Evolutionary conservation across 2,113 vertebrate genomes (phyloP), one percentile per base, ranked within the genome.

Genomic region (Fukomys damarensis): DNA sequence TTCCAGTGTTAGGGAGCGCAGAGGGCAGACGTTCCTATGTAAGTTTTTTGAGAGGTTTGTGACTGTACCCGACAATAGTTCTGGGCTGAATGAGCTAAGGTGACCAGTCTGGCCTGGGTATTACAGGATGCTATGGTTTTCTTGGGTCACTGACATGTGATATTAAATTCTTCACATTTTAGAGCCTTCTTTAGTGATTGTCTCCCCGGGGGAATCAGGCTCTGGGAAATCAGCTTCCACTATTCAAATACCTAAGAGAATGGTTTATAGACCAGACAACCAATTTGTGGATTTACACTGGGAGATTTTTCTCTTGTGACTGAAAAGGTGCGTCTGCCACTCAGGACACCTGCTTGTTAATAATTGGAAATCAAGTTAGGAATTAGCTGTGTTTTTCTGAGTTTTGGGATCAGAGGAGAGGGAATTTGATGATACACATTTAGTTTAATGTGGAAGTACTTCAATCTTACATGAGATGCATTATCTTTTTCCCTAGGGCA

Each of bases 201-300:
- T 82, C 2, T 97, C 24, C 28, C 65, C 66, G 20, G 63, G 56
- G 49, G 13, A 91, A 93, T 72, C 54, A 68, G 26, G 68, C 61
- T 54, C 26, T 85, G 49, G 68, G 91, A 97, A 93, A 85, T 80
- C 56, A 93, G 28, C 74, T 96, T 24, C 88, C 4, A 24, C 24
- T 76, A 43, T 68, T 77, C 61, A 93, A 93, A 81, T 93, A 90
- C 74, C 76, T 82, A 43, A 87, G 81, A 86, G 66, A 86, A 87
- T 91, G 93, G 87, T 56, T 88, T 84, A n/a, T 68, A 92, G 93
- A 63, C 68, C 86, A 94, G 94, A 91, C 41, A 89, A 93, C 19
- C n/a, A 80, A 70, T 68, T 70, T 81, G 10, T 81, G 82, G 89
- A 74, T 59, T 80, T 91, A 59, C 72, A 86, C 28, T 68, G 94